Evolutionary conservation across 1,140 invertebrate species (phyloP).

Genomic region (Arctopsyche grandis): DNA sequence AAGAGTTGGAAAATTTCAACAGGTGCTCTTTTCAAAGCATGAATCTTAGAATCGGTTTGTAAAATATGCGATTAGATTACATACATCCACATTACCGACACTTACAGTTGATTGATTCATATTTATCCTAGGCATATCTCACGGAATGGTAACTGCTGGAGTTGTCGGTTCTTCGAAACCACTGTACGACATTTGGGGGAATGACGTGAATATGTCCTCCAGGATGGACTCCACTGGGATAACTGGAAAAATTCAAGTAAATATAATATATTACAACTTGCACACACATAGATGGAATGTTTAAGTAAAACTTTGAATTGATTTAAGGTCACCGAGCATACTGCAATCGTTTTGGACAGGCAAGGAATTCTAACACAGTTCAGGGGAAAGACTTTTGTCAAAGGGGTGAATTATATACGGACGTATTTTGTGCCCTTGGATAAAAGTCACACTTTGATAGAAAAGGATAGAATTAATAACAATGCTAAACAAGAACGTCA

Average conservation of each 20-base stretch:
- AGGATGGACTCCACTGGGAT: conserved; percentile 89
- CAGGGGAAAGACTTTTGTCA: conserved; percentile 78
- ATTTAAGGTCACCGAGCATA: conserved; percentile 75
- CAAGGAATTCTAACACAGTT: conserved; percentile 75
- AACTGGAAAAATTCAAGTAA: conserved; percentile 82
- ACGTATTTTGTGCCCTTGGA: conserved; percentile 80
- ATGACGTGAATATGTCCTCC: conserved; percentile 94
- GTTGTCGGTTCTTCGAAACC: conserved; percentile 92
- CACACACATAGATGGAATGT: too few relatives aligned
- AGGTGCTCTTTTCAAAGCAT: conserved; percentile 63
- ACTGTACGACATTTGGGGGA: conserved; percentile 93
- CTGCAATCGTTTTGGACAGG: conserved; percentile 75
- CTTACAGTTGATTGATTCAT: conserved; percentile 5
- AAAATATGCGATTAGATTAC: background rate
- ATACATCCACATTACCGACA: too few relatives aligned
- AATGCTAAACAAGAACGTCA: background rate
- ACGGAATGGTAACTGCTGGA: conserved; percentile 88
- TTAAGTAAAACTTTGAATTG: background rate
- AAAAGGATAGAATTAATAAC: background rate
- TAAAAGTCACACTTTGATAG: conserved; percentile 68
- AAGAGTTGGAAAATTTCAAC: conserved; percentile 65
- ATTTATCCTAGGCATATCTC: conserved; percentile 73
- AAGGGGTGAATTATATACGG: conserved; percentile 78
- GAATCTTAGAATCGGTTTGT: conserved; percentile 68
- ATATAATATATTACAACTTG: conserved; percentile 32